Base-by-base conservation (phyloP, 2,113 vertebrate species). In the Hypocryptadius cinnamomeus region DNA sequence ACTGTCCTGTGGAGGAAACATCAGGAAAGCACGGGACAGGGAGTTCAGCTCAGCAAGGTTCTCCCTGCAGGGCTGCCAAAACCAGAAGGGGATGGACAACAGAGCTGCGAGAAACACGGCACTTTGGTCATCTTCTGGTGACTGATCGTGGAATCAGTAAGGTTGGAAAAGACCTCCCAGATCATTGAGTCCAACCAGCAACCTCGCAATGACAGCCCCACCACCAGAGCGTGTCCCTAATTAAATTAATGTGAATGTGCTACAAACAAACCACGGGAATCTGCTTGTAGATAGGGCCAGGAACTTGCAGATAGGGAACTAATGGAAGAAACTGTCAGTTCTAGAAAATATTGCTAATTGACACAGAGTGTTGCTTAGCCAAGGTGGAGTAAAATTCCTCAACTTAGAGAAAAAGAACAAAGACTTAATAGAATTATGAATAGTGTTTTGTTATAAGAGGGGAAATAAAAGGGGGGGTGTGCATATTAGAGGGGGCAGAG, bases 381-480 rank as follows among this genome's bases (percentile, higher is more conserved):
- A 44, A 76, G 31, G 31, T 22, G 27, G 31, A 51, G 37, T 37
- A 27, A 59, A 77, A 44, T 59, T 37, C 37, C 27, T 37, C 37
- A 33, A 35, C 11, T 35, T 68, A 21, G 53, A 44, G 27, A 59
- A 68, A 44, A 85, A 42, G 37, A 42, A 31, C 35, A 66, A 35
- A 59, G 25, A 35, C 11, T 11, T 35, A 25, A 44, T 22, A 37
- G 31, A 68, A 31, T 44, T 59, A 59, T 16, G 30, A 40, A 23
- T 11, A 35, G 11, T 25, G 13, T 17, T 40, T n/a, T n/a, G 9
- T 28, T 24, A 15, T 15, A 25, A 57, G 6, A 40, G 8, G 9
- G 8, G 2, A 9, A 11, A 48, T 15, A 15, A 4, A 13, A 6
- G 2, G 6, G 5, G 1, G 10, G 15, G 7, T 4, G 5, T n/a